phyloP scores from a whole-genome alignment of 2,888 invertebrate genomes.

The Neoitamus cyanurus region DNA sequence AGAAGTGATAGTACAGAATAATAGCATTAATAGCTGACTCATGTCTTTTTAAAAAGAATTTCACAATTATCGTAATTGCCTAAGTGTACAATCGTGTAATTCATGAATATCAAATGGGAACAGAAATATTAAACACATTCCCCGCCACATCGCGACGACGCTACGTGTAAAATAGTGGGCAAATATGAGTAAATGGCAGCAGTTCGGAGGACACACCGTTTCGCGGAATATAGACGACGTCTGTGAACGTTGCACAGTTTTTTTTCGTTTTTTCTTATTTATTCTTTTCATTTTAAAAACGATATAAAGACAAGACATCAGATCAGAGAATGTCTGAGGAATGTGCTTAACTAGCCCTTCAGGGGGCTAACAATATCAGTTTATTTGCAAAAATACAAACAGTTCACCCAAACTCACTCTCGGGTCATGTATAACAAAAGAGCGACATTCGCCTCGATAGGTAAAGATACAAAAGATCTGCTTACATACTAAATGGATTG shows the following conservation, averaged over 20 bases:
- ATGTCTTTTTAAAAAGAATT: slow-evolving; percentile 43
- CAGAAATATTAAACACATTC: slow-evolving; percentile 33
- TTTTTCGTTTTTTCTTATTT: neutral
- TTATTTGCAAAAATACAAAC: slow-evolving; percentile 37
- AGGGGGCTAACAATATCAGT: slow-evolving; percentile 17
- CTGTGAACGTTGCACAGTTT: slow-evolving; percentile 15
- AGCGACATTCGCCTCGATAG: slow-evolving; percentile 25
- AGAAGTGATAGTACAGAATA: slow-evolving; percentile 40
- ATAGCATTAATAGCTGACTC: slow-evolving; percentile 29
- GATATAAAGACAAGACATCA: slow-evolving; percentile 21
- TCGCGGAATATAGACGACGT: neutral
- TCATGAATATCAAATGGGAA: slow-evolving; percentile 36
- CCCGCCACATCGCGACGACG: neutral
- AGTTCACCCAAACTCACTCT: slow-evolving; percentile 2
- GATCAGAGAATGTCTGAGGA: slow-evolving; percentile 20
- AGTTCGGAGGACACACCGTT: slow-evolving; percentile 37
- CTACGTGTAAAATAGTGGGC: slow-evolving; percentile 10
- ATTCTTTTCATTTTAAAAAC: neutral
- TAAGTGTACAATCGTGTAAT: slow-evolving; percentile 32
- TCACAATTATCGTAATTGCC: slow-evolving; percentile 13
- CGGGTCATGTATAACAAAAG: slow-evolving; percentile 30
- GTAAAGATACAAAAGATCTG: slow-evolving; percentile 28
- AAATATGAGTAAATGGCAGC: slow-evolving; percentile 41
- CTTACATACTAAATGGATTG: slow-evolving; percentile 31
- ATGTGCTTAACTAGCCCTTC: slow-evolving; percentile 30